Evolutionary conservation across 2,113 vertebrate genomes (phyloP).

Genomic region (Tragelaphus strepsiceros): DNA sequence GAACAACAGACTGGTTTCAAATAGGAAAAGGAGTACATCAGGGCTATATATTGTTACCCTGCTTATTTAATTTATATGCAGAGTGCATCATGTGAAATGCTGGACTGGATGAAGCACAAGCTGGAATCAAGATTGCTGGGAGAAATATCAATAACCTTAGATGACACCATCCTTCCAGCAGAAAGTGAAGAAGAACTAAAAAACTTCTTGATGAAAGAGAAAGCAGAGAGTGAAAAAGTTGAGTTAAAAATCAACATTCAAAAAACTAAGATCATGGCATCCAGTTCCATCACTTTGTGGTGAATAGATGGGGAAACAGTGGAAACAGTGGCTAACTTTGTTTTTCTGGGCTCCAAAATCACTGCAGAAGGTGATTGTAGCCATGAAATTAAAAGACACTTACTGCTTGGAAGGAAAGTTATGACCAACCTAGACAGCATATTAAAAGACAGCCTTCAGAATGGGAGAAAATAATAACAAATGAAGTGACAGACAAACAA

Average conservation of each 20-base stretch:
- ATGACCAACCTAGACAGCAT: not conserved
- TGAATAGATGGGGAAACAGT: not conserved
- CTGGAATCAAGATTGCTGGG: not conserved
- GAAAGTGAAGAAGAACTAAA: not conserved
- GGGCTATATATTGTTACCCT: not conserved
- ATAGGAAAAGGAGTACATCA: not conserved
- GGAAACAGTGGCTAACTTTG: not conserved
- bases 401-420: not conserved
- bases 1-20: not conserved
- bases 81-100: not conserved
- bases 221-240: not conserved
- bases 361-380: not conserved
- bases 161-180: not conserved
- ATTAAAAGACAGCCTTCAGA: too few relatives aligned
- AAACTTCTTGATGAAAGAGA: not conserved
- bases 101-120: not conserved
- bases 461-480: too few relatives aligned
- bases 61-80: not conserved
- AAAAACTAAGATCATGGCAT: not conserved
- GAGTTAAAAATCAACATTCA: not conserved
- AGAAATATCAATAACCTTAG: not conserved
- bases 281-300: not conserved
- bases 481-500: too few relatives aligned
- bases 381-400: not conserved
- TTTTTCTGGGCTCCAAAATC: not conserved